Percentiles rank a stretch among this genome's conserved stretches.
Evolutionary conservation across 2,888 invertebrate genomes (phyloP).

Genomic region (Malacosoma neustria): DNA sequence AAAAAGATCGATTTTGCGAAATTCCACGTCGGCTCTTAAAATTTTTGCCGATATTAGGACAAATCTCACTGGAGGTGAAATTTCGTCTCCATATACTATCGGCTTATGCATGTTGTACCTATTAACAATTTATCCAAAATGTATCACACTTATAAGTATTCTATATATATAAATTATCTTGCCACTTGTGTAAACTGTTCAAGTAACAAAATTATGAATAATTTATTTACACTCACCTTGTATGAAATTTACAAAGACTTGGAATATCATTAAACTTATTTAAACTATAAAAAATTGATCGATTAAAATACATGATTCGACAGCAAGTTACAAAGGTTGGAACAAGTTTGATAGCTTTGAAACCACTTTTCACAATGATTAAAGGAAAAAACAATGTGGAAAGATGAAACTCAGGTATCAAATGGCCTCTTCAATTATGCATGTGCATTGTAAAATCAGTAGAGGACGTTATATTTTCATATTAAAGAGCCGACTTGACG

Average conservation of each 20-base stretch:
- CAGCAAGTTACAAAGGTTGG: no score
- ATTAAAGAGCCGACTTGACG: background rate
- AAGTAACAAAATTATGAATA: no score
- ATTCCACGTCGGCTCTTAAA: conserved; percentile 53
- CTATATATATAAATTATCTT: no score
- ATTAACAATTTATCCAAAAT: conserved; percentile 7
- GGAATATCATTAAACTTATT: background rate
- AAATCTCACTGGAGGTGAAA: conserved; percentile 69
- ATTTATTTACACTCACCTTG: no score
- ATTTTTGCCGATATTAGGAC: conserved; percentile 65
- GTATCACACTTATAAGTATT: no score
- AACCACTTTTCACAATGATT: no score
- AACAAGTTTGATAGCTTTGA: no score
- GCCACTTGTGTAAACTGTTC: no score
- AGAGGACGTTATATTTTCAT: conserved; percentile 4
- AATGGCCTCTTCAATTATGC: conserved; percentile 20
- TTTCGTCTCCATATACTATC: conserved; percentile 61
- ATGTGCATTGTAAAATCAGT: conserved; percentile 9
- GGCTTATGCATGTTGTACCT: conserved; percentile 18
- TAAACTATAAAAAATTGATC: background rate
- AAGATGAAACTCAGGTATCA: conserved; percentile 20
- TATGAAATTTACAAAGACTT: no score
- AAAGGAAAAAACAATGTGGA: no score
- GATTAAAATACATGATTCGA: no score
- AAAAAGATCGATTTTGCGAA: conserved; percentile 61